Base-by-base conservation (phyloP, 2,888 invertebrate species). In the Sceliomorpha sp. region DNA sequence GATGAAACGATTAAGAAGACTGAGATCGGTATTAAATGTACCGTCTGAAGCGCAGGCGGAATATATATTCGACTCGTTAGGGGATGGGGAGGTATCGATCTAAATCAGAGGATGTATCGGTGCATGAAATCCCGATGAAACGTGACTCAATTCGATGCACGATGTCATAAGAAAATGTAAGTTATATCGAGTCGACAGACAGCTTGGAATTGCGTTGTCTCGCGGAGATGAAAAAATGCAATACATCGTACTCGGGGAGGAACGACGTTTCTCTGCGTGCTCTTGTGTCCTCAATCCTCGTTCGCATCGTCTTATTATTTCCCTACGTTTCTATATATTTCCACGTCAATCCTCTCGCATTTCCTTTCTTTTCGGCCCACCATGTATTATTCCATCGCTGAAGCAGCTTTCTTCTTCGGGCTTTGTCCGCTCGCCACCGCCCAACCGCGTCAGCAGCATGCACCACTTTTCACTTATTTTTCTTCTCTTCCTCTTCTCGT, bases 171-270 rank as follows among this genome's bases (percentile, higher is more conserved):
- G 75, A 72, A 71, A 74, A 76, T 74, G 72, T 72, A 75, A 75
- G 69, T 75, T 74, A 68, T 75, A 72, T 76, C 74, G 73, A 73
- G 64, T 40, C 62, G 73, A 69, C 72, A 70, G 73, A 72, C 76
- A 73, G 72, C 58, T 72, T 69, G 74, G 73, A 76, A 77, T 74
- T 75, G 74, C 75, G 74, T 74, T 78, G 70, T 75, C 73, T 74
- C 68, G 68, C 48, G 50, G 56, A 53, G 45, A 59, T 50, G 48
- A 56, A 71, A 72, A 69, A 55, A 59, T 34, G 47, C 58, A 67
- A 64, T 63, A 70, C 59, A 67, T 69, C 50, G 62, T 48, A 60
- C 26, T 44, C 37, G 12, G 48, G 31, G 51, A 50, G 39, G 58
- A 44, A 51, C 59, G 70, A 66, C 64, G 59, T 70, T 66, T 63